Evolutionary conservation across 2,888 invertebrate species (phyloP).

Genomic region (Acrobeloides nanus): DNA sequence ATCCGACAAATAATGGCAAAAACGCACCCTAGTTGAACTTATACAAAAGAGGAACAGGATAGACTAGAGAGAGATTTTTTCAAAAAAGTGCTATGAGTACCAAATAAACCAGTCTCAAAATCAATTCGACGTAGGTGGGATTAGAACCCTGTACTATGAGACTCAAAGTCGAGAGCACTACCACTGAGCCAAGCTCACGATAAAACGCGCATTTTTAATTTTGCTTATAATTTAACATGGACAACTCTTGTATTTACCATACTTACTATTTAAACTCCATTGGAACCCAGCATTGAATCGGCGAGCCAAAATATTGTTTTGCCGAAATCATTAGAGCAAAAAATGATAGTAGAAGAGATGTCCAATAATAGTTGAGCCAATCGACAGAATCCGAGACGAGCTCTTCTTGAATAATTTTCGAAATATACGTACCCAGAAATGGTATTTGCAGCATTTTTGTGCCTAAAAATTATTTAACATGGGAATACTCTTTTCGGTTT

Average conservation of each 20-base stretch:
- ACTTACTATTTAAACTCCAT: constrained; percentile 10
- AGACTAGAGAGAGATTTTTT: no score
- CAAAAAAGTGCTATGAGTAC: no score
- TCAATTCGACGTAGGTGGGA: no score
- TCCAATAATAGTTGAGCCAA: constrained; percentile 57
- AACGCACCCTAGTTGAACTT: no score
- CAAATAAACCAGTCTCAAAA: no score
- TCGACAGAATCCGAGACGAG: constrained; percentile 56
- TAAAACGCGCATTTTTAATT: no score
- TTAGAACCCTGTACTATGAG: no score
- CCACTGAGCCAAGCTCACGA: no score
- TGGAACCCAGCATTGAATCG: constrained; percentile 56
- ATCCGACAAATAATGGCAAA: no score
- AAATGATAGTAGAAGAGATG: constrained; percentile 55
- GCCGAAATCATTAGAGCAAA: constrained; percentile 56
- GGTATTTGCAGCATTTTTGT: constrained; percentile 32
- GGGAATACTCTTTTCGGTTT: no score
- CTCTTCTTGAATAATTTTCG: constrained; percentile 32
- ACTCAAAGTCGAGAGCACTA: constrained; percentile 8
- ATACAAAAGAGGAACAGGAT: no score
- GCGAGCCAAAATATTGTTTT: constrained; percentile 58
- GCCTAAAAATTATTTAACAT: no score
- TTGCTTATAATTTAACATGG: constrained; percentile 10
- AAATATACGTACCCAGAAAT: constrained; percentile 35
- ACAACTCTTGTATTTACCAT: background rate